A percentile compares a stretch with the other conserved stretches of the same genome.
phyloP scores from a whole-genome alignment of 2,888 invertebrate species.

The Endomychus coccineus region DNA sequence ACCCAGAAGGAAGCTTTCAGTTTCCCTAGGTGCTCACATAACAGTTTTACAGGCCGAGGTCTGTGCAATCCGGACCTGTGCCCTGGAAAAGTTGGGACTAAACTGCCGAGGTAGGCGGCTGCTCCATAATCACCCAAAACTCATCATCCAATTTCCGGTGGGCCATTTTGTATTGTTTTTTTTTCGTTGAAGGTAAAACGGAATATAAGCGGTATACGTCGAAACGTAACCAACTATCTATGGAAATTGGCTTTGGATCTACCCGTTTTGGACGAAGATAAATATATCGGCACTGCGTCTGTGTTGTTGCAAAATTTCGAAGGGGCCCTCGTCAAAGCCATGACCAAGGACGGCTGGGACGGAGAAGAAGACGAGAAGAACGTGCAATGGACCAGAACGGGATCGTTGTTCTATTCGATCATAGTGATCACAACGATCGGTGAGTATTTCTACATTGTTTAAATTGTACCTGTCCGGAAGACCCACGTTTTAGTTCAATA shows the following conservation, averaged over 20 bases:
- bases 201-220: conserved; percentile 63
- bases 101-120: no score
- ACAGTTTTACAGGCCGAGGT: no score
- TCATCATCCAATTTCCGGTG: no score
- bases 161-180: neutral
- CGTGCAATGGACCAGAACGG: conserved; percentile 78
- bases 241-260: conserved; percentile 64
- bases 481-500: no score
- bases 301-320: conserved; percentile 56
- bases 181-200: conserved; percentile 58
- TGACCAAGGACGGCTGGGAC: conserved; percentile 87
- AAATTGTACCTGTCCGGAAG: neutral
- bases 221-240: conserved; percentile 68
- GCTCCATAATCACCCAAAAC: no score
- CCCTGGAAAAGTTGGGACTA: no score
- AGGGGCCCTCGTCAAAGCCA: conserved; percentile 66
- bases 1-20: no score
- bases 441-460: conserved; percentile 46
- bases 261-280: conserved; percentile 61
- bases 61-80: no score
- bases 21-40: no score
- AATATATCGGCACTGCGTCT: conserved; percentile 72
- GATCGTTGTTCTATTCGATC: conserved; percentile 89
- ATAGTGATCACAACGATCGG: conserved; percentile 95
- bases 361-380: conserved; percentile 54